A percentile compares a stretch with the other conserved stretches of the same genome.
phyloP scores from a whole-genome alignment of 2,113 vertebrate species.

The Arizona elegans region DNA sequence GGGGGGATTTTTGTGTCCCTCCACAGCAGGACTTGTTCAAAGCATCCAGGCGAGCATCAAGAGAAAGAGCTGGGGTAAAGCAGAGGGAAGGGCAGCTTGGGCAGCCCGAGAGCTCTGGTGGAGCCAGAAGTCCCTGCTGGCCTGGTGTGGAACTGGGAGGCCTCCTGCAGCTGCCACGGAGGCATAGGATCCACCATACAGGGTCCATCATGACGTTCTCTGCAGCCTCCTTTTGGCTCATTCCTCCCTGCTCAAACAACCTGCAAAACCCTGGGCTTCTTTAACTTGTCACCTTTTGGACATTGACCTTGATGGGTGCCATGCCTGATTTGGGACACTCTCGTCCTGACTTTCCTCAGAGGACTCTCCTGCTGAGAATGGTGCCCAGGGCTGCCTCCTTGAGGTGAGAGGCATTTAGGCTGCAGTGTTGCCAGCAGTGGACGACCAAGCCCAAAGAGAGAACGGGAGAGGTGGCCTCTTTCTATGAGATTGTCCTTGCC shows the following conservation, averaged over 20 bases:
- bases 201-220: background rate
- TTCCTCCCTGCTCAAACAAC: background rate
- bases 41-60: background rate
- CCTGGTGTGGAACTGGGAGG: background rate
- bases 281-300: background rate
- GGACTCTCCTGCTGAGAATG: background rate
- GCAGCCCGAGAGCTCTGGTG: background rate
- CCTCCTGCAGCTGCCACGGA: background rate
- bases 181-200: background rate
- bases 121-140: fast-evolving
- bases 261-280: background rate
- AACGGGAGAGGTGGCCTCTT: background rate
- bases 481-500: background rate
- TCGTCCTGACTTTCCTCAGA: background rate
- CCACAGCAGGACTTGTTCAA: background rate
- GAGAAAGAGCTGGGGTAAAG: background rate
- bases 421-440: background rate
- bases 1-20: background rate
- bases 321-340: background rate
- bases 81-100: background rate
- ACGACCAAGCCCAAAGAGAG: background rate
- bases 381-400: background rate
- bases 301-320: background rate
- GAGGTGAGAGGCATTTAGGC: background rate
- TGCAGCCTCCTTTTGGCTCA: background rate